Evolutionary conservation across 2,113 vertebrate species (phyloP), one percentile per base, ranked within the genome.

Genomic region (Dolichotis patagonum): DNA sequence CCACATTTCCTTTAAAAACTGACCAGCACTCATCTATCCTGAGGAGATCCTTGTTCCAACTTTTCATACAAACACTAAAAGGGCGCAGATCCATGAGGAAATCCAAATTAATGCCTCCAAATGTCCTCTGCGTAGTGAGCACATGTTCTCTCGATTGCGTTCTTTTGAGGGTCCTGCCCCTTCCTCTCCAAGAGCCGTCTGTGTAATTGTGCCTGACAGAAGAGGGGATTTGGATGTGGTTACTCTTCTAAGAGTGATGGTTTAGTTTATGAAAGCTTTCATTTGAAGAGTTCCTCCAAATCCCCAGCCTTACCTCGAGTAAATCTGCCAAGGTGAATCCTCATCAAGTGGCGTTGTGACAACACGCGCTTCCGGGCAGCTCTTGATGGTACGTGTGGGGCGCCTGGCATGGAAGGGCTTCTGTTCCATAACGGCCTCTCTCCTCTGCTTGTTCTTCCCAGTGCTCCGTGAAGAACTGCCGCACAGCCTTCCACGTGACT

Each of bases 401-500:
- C 2, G 17, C 8, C 8, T 5, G 2, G 58, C 32, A 1, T 0
- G 22, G 12, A 3, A 56, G 83, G 75, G 24, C 90, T 20, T 14
- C 7, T 1, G 58, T n/a, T 75, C 58, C 1, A 0, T 97, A 65
- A 96, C 0, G 0, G 5, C 67, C 13, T 62, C 11, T 87, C 30
- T 41, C 38, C 35, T 43, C 52, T 58, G 3, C 22, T 2, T 69
- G 92, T 85, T 69, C 60, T 94, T 43, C 17, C 7, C 88, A 99
- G 99, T 99, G 99, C 98, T 99, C 99, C 0, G 99, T 99, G 81
- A 99, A 99, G 96, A 99, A 99, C 98, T 99, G 99, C 98, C 99
- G 99, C 80, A 99, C 99, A 0, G 99, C 99, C 80, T 99, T 99
- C n/a, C n/a, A n/a, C n/a, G n/a, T n/a, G n/a, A n/a, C n/a, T n/a